Conservation (phyloP, 1,140 invertebrate genomes). For the Physella acuta region DNA sequence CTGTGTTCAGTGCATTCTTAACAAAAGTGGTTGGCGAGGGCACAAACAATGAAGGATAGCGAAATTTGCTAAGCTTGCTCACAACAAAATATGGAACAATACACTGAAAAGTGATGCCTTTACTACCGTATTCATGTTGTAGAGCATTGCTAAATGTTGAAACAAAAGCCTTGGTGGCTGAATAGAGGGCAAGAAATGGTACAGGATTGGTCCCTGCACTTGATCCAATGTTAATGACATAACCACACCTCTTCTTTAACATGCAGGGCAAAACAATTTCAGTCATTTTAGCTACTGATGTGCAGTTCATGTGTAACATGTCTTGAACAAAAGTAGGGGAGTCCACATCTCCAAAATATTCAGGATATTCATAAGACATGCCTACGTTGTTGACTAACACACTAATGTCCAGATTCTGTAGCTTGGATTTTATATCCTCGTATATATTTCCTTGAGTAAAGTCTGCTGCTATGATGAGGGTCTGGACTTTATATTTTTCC, state of each 20-base stretch:
- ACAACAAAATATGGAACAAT: slow-evolving; percentile 86
- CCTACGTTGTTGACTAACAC: slow-evolving; percentile 64
- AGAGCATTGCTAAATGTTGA: slow-evolving; percentile 82
- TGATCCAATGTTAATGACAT: slow-evolving; percentile 91
- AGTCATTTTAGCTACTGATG: slow-evolving; percentile 80
- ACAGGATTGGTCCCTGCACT: slow-evolving; percentile 76
- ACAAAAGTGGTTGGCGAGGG: slow-evolving; percentile 80
- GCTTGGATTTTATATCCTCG: slow-evolving; percentile 72
- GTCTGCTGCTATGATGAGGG: slow-evolving; percentile 81
- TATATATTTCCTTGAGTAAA: slow-evolving; percentile 78
- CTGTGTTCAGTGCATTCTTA: slow-evolving; percentile 71
- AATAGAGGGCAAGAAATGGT: slow-evolving; percentile 84
- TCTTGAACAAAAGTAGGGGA: slow-evolving; percentile 47
- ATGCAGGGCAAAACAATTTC: slow-evolving; percentile 85
- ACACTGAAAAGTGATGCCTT: slow-evolving; percentile 82
- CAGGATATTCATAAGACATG: slow-evolving; percentile 71
- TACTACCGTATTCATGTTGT: slow-evolving; percentile 74
- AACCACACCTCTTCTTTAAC: slow-evolving; percentile 79
- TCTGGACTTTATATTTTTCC: slow-evolving; percentile 75
- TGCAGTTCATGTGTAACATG: slow-evolving; percentile 74
- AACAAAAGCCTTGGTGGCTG: slow-evolving; percentile 84
- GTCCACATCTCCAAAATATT: slow-evolving; percentile 63
- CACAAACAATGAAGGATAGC: slow-evolving; percentile 75
- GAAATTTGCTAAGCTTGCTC: slow-evolving; percentile 89
- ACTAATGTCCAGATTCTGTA: slow-evolving; percentile 81